Evolutionary conservation across 2,797 vertebrate genomes (phyloP), one percentile per base, ranked within the genome.

Genomic region (Taeniopygia guttata): DNA sequence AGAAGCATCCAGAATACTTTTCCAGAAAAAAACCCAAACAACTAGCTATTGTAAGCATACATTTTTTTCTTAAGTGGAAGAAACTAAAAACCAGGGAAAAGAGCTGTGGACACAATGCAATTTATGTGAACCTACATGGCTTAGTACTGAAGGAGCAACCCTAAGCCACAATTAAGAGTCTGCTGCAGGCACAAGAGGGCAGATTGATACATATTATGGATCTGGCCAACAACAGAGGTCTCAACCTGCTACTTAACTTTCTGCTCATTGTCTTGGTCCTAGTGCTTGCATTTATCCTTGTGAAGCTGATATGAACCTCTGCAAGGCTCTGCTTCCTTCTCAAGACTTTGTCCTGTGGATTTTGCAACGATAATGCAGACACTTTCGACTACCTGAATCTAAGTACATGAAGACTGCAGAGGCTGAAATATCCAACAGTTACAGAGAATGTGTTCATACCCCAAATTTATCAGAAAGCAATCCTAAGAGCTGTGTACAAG

Each of bases 191-290:
- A 80, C 56, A 75, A 72, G 78, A 81, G 38, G 21, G 38, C 70
- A 74, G 49, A 75, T 36, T 3, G 46, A 48, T 4, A 36, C 62
- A 67, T 90, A 46, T 32, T 34, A 98, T 98, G 98, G 98, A 98
- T 97, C 97, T 98, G 54, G 93, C 97, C 45, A 97, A 95, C 94
- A 98, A 98, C 94, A 97, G 98, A 83, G 98, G 98, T 58, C 96
- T 98, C 87, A 98, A 98, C 87, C 95, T 98, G 46, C 87, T 98
- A 64, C 98, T 98, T 84, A 98, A 98, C 93, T 98, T 98, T 86
- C 94, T 98, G 78, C 97, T 98, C 72, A 98, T 98, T 82, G 72
- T 98, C 72, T 91, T 98, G 91, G 97, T 98, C 76, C 97, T 98
- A 26, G 96, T 98, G 87, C 97, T 98, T 0, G 95, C 98, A 42